Base-by-base conservation (phyloP, 2,888 invertebrate genomes). In the Lomographa bimaculata region DNA sequence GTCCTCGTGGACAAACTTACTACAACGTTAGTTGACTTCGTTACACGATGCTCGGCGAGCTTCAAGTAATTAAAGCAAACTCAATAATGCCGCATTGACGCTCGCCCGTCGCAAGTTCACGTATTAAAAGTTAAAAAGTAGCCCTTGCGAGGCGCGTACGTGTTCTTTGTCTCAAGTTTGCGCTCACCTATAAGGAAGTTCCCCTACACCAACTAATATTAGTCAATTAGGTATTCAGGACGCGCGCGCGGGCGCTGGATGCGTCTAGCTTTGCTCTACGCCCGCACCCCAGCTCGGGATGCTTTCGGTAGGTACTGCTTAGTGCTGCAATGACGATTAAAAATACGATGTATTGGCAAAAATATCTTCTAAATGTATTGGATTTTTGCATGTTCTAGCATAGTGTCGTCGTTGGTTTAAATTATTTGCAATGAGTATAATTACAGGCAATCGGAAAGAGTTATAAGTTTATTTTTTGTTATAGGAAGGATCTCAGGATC, bases 171-270 rank as follows among this genome's bases (percentile, higher is more conserved):
- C 78, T 81, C 70, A 79, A 83, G 80, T 83, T 82, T 69, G 68
- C 69, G 72, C 73, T 77, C 80, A 84, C 85, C 81, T 84, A 74
- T 75, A 72, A 76, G 79, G 74, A 82, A 83, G 79, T 78, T 81
- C 72, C 77, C 79, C 76, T 69, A 62, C 63, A 72, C 72, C 79
- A 79, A 83, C 84, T 84, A 84, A 86, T 85, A 85, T 85, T 83
- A 85, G 79, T 79, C 79, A 83, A 86, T 87, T 86, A 86, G 79
- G 83, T 89, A 89, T 89, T 89, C 87, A 85, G 81, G 73, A 58
- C 83, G 81, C 83, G 83, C 56, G 67, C 68, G 64, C 74, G 67
- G 75, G 75, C 76, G 70, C 74, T 73, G 67, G 58, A 66, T 64
- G 68, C 70, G 76, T 72, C 77, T 69, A 68, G 64, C 66, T 67